Conservation (phyloP, 2,888 invertebrate genomes). For the Mythimna lalbum region DNA sequence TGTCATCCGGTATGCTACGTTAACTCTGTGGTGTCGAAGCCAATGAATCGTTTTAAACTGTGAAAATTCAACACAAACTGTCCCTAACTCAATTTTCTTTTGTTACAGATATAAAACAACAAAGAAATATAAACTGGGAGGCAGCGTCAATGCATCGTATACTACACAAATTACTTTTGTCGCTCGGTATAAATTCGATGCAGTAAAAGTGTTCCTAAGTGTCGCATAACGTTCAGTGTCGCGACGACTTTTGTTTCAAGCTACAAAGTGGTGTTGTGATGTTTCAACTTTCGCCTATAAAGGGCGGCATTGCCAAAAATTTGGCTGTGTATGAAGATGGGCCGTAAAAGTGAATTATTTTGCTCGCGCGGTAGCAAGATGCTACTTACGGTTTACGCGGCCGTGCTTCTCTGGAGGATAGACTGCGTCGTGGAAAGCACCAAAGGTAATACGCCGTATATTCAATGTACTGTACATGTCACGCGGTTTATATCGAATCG, state of each 20-base stretch:
- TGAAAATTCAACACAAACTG: constrained; percentile 42
- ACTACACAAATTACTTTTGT: constrained; percentile 65
- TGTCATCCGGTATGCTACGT: constrained; percentile 34
- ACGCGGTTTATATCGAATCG: constrained; percentile 53
- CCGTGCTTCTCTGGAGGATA: constrained; percentile 85
- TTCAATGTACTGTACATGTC: constrained; percentile 55
- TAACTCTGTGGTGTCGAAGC: constrained; percentile 35
- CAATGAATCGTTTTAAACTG: constrained; percentile 46
- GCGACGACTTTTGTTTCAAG: constrained; percentile 71
- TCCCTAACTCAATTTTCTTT: constrained; percentile 61
- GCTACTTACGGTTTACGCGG: constrained; percentile 82
- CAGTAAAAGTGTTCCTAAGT: constrained; percentile 71
- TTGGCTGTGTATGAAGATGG: constrained; percentile 81
- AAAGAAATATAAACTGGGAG: constrained; percentile 58
- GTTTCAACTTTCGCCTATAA: constrained; percentile 79
- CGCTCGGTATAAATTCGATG: constrained; percentile 64
- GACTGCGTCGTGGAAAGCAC: constrained; percentile 87
- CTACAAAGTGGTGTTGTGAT: constrained; percentile 83
- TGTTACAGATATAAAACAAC: constrained; percentile 74
- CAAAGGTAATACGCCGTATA: constrained; percentile 80
- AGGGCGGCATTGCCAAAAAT: constrained; percentile 81
- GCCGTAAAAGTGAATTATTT: constrained; percentile 82
- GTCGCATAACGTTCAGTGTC: constrained; percentile 71
- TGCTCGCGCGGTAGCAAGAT: constrained; percentile 80
- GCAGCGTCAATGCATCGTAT: constrained; percentile 69